Conservation (phyloP, 2,113 vertebrate genomes). For the Terrapene triunguis region DNA sequence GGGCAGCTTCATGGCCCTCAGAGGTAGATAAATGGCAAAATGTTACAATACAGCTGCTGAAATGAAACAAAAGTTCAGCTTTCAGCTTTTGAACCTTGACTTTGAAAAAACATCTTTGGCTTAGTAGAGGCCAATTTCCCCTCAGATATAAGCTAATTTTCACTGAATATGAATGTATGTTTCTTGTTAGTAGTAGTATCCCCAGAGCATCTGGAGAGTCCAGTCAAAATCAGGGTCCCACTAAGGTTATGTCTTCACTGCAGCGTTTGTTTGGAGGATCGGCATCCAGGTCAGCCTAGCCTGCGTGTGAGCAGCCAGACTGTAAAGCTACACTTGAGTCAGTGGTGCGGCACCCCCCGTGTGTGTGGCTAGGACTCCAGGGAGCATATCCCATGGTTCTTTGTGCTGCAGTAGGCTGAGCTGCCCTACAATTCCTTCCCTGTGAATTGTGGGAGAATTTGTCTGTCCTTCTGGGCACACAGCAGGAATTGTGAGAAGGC, state of each 20-base stretch:
- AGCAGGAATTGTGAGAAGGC: neutral
- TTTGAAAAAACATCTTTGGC: neutral
- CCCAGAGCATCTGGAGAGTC: neutral
- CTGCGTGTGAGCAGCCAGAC: neutral
- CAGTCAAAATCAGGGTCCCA: neutral
- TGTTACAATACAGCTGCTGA: neutral
- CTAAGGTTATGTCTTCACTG: neutral
- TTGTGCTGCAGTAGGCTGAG: neutral
- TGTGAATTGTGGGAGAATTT: neutral
- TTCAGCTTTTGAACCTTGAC: neutral
- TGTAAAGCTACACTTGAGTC: neutral
- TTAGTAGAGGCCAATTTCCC: neutral
- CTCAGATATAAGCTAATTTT: neutral
- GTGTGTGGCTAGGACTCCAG: neutral
- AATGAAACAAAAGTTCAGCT: neutral
- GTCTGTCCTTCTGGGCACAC: neutral
- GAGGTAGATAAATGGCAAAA: neutral
- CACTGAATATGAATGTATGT: accelerated
- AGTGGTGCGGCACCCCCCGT: neutral
- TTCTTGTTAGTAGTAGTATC: neutral
- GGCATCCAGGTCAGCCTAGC: neutral
- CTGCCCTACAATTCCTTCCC: neutral
- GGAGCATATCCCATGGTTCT: neutral
- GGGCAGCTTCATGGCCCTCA: neutral
- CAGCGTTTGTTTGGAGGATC: neutral